These are phyloP conservation scores for Coracias cyanogaster DNA, from an alignment of 2,797 vertebrate genomes.

Conservation along the genomic window DNA sequence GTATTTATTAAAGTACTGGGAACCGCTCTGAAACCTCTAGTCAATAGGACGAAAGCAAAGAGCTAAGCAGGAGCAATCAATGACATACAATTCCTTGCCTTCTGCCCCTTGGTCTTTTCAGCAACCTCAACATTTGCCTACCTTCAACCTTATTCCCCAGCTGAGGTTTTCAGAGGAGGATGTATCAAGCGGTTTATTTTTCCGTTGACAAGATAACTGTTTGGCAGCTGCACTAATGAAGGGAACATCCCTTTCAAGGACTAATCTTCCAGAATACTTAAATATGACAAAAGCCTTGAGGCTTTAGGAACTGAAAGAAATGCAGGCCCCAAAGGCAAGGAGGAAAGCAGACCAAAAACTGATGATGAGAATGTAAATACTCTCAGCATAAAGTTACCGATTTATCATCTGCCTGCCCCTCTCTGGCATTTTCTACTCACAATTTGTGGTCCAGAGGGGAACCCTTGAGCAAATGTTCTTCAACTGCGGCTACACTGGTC, in stretches of 20 bases:
- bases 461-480: background rate
- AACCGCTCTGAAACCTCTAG: background rate
- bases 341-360: background rate
- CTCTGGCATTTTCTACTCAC: background rate
- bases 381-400: background rate
- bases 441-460: background rate
- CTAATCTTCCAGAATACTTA: background rate
- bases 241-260: background rate
- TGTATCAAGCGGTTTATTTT: background rate
- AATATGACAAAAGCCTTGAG: background rate
- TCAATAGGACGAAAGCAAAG: background rate
- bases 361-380: background rate
- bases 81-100: background rate
- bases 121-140: background rate
- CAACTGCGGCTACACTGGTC: background rate
- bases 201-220: background rate
- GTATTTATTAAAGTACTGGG: background rate
- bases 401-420: background rate
- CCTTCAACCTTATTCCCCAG: background rate
- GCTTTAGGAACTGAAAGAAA: background rate
- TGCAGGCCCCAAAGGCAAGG: background rate
- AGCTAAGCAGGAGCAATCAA: background rate
- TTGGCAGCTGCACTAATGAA: background rate
- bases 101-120: background rate
- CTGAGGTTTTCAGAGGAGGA: background rate